Base-by-base conservation (phyloP, 1,140 invertebrate species). In the Drosophila pachea region DNA sequence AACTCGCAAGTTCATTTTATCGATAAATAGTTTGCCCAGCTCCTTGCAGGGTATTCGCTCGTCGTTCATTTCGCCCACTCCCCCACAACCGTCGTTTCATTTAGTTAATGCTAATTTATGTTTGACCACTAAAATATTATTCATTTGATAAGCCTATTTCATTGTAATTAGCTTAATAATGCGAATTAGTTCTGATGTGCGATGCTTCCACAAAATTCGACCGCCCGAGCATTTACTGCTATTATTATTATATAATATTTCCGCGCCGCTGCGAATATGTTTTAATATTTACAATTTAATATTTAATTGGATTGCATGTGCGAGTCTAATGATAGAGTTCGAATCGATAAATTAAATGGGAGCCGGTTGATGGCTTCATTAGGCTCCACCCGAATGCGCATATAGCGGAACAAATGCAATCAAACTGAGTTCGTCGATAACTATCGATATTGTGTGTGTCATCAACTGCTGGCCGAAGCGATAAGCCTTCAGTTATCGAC, bases 141-240 rank as follows among this genome's bases (percentile, higher is more conserved):
- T 58, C 38, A 58, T 36, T 43, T 14, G 11, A 45, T 58, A 50
- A 58, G 68, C 68, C 32, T n/a, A 70, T 70, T 70, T 47, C n/a
- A 40, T 12, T 59, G 33, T 40, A 66, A 70, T 70, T 66, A 70
- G 47, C 35, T 45, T 43, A 50, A 43, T 52, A 52, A 66, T 59
- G 59, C 55, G 54, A 58, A 54, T 59, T 16, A 56, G 40, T 38
- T 49, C 14, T 56, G 4, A 9, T 48, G 32, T 7, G 7, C 40
- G 53, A 14, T 47, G 64, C 48, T 12, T 36, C 12, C 22, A 16
- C 35, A 49, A 22, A 22, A 22, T 12, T 32, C n/a, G 48, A 38
- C 52, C 52, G 33, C 61, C 48, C 8, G 42, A 42, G 22, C 22
- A 22, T 22, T 22, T 22, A 16, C 22, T 33, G 36, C 22, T 33